phyloP scores from a whole-genome alignment of 1,140 invertebrate genomes.

The Melanaphis sacchari region DNA sequence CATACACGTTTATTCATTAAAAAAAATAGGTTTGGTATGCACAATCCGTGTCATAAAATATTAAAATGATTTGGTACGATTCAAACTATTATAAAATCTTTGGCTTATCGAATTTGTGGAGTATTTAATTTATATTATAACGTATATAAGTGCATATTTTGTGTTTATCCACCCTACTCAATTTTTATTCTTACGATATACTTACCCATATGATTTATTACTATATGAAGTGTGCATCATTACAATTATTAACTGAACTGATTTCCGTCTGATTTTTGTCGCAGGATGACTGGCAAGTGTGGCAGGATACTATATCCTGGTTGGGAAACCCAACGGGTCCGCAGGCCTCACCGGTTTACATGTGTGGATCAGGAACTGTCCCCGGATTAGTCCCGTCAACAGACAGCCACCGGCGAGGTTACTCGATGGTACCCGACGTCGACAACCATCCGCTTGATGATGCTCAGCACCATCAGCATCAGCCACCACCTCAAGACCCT shows the following conservation, averaged over 20 bases:
- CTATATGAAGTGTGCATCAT: background rate
- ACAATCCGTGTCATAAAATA: no score
- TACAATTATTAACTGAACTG: background rate
- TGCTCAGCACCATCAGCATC: background rate
- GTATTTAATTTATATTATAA: no score
- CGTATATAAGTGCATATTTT: no score
- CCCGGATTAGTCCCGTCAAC: background rate
- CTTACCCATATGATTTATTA: no score
- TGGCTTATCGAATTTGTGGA: no score
- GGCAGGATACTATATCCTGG: slow-evolving; percentile 65
- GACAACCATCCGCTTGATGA: background rate
- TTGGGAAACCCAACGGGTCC: slow-evolving; percentile 63
- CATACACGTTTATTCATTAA: no score
- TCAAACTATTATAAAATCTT: no score
- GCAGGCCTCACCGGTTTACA: slow-evolving; percentile 61
- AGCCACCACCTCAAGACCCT: slow-evolving; percentile 24
- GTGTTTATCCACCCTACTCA: no score
- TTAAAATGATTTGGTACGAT: no score
- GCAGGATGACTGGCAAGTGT: slow-evolving; percentile 67
- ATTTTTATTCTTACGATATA: no score
- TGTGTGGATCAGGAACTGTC: slow-evolving; percentile 56
- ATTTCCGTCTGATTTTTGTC: slow-evolving; percentile 58
- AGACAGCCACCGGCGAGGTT: background rate
- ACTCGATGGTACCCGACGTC: background rate
- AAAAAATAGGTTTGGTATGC: no score